A percentile compares a stretch with the other conserved stretches of the same genome.
These are phyloP conservation scores for Bubo bubo DNA, from an alignment of 2,113 vertebrate species.

Conservation along the genomic window DNA sequence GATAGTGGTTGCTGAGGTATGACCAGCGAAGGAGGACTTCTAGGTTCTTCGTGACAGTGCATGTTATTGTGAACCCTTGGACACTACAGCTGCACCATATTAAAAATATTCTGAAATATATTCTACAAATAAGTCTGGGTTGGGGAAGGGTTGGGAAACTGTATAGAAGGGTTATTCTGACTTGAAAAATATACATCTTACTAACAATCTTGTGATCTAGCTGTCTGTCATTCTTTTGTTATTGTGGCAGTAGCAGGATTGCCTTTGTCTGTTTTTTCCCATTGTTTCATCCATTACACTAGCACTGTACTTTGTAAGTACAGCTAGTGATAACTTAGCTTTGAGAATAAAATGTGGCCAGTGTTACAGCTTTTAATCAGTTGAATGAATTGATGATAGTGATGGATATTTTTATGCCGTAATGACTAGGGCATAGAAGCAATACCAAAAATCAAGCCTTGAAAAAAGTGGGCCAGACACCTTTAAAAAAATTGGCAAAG, in stretches of 20 bases:
- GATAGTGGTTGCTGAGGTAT: conserved; percentile 64
- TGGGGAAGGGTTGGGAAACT: conserved; percentile 67
- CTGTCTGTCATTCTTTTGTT: conserved; percentile 79
- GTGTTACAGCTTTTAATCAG: conserved; percentile 69
- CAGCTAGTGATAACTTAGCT: conserved; percentile 72
- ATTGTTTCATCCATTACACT: conserved; percentile 70
- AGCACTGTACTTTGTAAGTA: conserved; percentile 78
- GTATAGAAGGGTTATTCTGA: conserved; percentile 74
- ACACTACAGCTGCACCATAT: conserved; percentile 73
- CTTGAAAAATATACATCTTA: conserved; percentile 77
- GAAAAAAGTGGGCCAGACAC: conserved; percentile 44
- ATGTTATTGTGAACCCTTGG: conserved; percentile 75
- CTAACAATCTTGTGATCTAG: conserved; percentile 81
- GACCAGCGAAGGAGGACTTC: conserved; percentile 61
- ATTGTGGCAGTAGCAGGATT: conserved; percentile 77
- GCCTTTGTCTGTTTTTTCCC: conserved; percentile 68
- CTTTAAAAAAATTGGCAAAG: conserved; percentile 62
- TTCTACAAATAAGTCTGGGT: conserved; percentile 66
- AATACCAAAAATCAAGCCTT: conserved; percentile 71
- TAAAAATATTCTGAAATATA: conserved; percentile 70
- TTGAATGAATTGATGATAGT: conserved; percentile 22
- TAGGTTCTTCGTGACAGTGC: conserved; percentile 65
- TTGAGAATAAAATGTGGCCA: conserved; percentile 74
- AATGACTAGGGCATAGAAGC: conserved; percentile 65
- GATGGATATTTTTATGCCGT: conserved; percentile 54